Percentiles rank a stretch among this genome's conserved stretches.
phyloP scores from a whole-genome alignment of 2,797 vertebrate species.

The Poliocrania exsul region DNA sequence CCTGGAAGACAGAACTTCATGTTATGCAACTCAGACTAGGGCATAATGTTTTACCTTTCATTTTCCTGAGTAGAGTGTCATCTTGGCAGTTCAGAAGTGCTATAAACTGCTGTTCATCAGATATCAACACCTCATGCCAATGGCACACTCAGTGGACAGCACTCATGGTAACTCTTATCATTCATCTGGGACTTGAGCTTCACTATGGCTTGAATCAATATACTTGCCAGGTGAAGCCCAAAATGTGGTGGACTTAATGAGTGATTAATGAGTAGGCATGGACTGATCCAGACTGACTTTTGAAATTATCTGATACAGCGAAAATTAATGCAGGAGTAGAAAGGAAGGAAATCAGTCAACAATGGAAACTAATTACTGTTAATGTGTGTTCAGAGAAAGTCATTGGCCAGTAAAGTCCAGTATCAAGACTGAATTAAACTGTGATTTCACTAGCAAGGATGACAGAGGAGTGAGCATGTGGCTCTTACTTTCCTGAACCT shows the following conservation, averaged over 20 bases:
- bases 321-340: neutral
- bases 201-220: neutral
- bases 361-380: neutral
- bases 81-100: fast-evolving
- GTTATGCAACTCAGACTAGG: neutral
- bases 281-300: neutral
- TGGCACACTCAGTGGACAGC: neutral
- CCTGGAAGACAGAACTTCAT: fast-evolving
- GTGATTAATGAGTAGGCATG: neutral
- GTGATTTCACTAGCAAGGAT: neutral
- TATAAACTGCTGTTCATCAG: fast-evolving
- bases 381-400: neutral
- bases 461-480: neutral
- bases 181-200: neutral
- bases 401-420: neutral
- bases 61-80: neutral
- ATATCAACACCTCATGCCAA: neutral
- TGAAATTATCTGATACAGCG: neutral
- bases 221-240: neutral
- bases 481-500: neutral
- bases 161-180: fast-evolving
- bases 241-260: neutral
- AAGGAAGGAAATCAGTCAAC: neutral
- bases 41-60: neutral
- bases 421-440: neutral